These are phyloP conservation scores for Campopleginae sp. DNA, from an alignment of 2,888 invertebrate genomes.

Conservation along the genomic window DNA sequence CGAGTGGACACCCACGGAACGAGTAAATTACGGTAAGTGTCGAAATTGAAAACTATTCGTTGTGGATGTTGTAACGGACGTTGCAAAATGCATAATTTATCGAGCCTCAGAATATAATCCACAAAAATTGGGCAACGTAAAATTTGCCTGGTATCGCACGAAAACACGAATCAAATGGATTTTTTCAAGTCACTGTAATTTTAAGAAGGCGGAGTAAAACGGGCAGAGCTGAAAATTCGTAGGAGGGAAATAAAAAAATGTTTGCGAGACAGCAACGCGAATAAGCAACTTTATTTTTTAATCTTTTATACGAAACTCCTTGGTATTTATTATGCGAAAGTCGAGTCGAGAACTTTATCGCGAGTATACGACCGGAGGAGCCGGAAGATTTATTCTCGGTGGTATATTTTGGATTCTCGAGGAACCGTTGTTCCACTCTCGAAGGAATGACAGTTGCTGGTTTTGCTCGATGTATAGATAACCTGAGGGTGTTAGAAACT, in stretches of 20 bases:
- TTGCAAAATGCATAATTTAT: not conserved
- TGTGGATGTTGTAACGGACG: not conserved
- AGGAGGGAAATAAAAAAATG: constrained; percentile 20
- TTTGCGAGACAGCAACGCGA: constrained; percentile 1
- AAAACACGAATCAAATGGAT: constrained; percentile 28
- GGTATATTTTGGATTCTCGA: constrained; percentile 44
- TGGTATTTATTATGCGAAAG: constrained; percentile 56
- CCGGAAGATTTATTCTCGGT: constrained; percentile 58
- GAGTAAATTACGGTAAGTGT: constrained; percentile 33
- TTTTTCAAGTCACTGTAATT: not conserved
- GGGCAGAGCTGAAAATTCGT: constrained; percentile 16
- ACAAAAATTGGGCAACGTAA: constrained; percentile 2
- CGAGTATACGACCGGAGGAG: constrained; percentile 21
- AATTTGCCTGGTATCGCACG: constrained; percentile 16
- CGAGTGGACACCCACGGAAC: not conserved
- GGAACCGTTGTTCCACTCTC: constrained; percentile 49
- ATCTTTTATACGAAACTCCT: constrained; percentile 42
- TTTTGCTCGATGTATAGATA: constrained; percentile 16
- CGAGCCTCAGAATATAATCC: not conserved
- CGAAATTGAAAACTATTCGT: not conserved
- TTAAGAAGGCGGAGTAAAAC: not conserved
- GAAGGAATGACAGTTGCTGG: constrained; percentile 36
- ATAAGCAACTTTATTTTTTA: constrained; percentile 1
- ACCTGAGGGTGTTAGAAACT: constrained; percentile 47
- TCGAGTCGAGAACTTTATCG: constrained; percentile 59